phyloP scores from a whole-genome alignment of 2,888 invertebrate genomes.

The Helicoverpa assulta region DNA sequence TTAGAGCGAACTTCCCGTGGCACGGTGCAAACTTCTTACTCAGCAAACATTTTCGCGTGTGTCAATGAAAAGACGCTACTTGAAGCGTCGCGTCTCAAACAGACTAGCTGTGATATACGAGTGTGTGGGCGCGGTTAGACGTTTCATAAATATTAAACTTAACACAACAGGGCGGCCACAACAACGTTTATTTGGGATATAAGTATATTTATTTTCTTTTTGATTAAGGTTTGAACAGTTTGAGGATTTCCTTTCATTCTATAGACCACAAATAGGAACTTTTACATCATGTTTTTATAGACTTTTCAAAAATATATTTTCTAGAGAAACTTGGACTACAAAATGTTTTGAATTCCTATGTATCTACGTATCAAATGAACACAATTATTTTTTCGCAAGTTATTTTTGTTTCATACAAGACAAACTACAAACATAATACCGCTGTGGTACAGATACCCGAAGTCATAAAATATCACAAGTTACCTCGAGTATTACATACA shows the following conservation, averaged over 20 bases:
- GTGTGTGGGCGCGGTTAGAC: constrained; percentile 12
- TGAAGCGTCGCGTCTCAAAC: constrained; percentile 28
- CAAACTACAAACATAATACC: neutral
- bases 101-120: constrained; percentile 21
- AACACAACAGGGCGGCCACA: constrained; percentile 2
- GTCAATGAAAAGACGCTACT: constrained; percentile 46
- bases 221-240: constrained; percentile 3
- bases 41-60: constrained; percentile 26
- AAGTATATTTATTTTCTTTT: constrained; percentile 11
- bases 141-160: constrained; percentile 43
- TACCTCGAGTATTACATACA: neutral
- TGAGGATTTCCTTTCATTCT: neutral
- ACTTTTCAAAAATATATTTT: neutral
- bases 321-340: neutral
- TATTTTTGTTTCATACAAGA: neutral
- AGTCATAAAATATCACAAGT: neutral
- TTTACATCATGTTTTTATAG: neutral
- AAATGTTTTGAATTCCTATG: neutral
- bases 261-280: neutral
- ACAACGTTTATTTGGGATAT: constrained; percentile 11
- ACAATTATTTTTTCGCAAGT: neutral
- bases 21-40: constrained; percentile 29
- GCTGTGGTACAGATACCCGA: neutral
- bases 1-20: constrained; percentile 30
- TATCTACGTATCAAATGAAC: neutral